Conservation (phyloP, 2,113 vertebrate species). For the Ageneiosus marmoratus region DNA sequence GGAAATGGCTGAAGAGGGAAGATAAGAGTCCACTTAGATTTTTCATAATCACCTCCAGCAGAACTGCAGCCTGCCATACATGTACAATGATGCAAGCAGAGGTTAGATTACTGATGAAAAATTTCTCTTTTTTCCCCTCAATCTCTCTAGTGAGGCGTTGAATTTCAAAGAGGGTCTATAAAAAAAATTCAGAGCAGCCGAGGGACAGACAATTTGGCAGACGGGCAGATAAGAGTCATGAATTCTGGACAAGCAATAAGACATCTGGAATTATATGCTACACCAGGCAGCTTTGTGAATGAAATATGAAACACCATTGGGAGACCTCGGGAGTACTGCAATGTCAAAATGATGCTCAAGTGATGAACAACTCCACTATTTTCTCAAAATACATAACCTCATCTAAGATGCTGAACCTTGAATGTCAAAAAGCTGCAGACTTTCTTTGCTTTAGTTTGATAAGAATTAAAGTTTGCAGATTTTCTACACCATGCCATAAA, state of each 20-base stretch:
- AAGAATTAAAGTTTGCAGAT: not conserved
- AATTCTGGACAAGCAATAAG: conserved; percentile 32
- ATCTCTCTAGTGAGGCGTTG: conserved; percentile 25
- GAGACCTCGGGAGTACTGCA: conserved; percentile 4
- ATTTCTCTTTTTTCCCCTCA: conserved; percentile 1
- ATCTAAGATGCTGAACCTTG: not conserved
- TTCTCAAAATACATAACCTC: not conserved
- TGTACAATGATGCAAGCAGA: conserved; percentile 28
- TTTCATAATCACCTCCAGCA: conserved; percentile 22
- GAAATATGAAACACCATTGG: conserved; percentile 21
- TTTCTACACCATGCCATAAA: not conserved
- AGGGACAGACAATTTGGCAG: conserved; percentile 19
- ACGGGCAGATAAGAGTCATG: conserved; percentile 16
- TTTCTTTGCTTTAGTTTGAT: not conserved
- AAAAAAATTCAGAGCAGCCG: not conserved
- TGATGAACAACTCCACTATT: not conserved
- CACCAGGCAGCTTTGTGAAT: conserved; percentile 23
- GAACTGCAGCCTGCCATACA: not conserved
- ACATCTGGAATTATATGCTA: conserved; percentile 27
- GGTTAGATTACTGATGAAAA: conserved; percentile 35
- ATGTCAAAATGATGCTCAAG: conserved; percentile 8
- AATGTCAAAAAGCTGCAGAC: not conserved
- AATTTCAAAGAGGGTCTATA: conserved; percentile 21
- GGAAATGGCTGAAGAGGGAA: conserved; percentile 36
- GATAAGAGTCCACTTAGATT: conserved; percentile 40